phyloP scores from a whole-genome alignment of 2,888 invertebrate genomes.

The Cryptops parisi region DNA sequence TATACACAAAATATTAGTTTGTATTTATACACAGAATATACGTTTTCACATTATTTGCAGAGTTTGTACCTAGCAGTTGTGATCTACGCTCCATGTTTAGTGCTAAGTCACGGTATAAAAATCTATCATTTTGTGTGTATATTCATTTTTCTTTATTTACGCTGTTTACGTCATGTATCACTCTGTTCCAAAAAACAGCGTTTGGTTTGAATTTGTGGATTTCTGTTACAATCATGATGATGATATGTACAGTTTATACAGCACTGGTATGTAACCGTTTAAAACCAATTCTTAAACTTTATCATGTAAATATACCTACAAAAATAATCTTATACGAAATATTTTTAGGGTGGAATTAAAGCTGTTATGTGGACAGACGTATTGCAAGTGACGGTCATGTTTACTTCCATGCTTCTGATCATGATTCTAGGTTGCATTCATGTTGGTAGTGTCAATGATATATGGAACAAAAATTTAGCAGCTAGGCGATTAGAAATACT shows the following conservation, averaged over 20 bases:
- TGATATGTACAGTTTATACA: not conserved
- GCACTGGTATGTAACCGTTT: not conserved
- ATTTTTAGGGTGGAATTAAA: slow-evolving; percentile 30
- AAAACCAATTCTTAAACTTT: no score
- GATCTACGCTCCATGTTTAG: slow-evolving; percentile 2
- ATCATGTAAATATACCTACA: not conserved
- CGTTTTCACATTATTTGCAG: not conserved
- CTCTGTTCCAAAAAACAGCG: no score
- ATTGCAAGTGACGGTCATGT: slow-evolving; percentile 29
- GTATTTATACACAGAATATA: no score
- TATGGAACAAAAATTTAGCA: not conserved
- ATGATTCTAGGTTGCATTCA: slow-evolving; percentile 24
- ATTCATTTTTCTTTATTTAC: not conserved
- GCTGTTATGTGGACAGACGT: slow-evolving; percentile 33
- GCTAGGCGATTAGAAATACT: not conserved
- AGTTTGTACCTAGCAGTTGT: not conserved
- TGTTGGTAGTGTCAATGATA: slow-evolving; percentile 22
- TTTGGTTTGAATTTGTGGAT: not conserved
- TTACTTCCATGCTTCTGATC: slow-evolving; percentile 28
- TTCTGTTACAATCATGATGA: not conserved
- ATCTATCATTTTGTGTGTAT: no score
- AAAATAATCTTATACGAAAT: not conserved
- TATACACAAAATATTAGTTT: no score
- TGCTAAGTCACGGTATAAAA: slow-evolving; percentile 6
- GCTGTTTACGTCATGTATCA: no score